Conservation (phyloP, 2,888 invertebrate genomes). For the Frankliniella intonsa region DNA sequence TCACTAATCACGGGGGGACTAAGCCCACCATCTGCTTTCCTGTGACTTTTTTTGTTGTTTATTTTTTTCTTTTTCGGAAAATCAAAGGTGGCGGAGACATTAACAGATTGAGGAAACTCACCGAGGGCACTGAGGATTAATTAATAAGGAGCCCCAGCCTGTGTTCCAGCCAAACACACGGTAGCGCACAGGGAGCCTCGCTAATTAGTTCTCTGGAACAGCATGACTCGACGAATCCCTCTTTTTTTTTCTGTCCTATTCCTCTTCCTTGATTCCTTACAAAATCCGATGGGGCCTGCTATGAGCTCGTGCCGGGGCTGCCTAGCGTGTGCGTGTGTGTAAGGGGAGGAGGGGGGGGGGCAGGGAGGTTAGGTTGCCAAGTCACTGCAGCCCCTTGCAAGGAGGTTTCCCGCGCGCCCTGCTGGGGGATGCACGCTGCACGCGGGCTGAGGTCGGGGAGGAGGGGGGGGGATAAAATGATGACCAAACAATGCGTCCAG, state of each 20-base stretch:
- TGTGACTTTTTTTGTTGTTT: too few relatives aligned
- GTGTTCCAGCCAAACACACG: neutral
- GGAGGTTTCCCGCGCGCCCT: neutral
- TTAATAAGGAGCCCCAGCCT: too few relatives aligned
- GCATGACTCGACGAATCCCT: neutral
- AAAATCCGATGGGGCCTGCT: neutral
- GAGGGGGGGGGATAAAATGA: neutral
- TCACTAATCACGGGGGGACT: too few relatives aligned
- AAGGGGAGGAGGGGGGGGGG: neutral
- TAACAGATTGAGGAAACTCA: too few relatives aligned
- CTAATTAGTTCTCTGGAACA: neutral
- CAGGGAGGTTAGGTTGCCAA: neutral
- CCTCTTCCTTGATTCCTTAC: neutral
- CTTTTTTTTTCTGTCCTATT: neutral
- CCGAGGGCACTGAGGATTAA: too few relatives aligned
- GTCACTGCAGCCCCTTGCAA: neutral
- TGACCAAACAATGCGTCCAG: slow-evolving; percentile 10
- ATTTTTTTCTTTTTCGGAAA: too few relatives aligned
- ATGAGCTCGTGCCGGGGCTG: neutral
- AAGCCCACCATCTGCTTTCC: too few relatives aligned
- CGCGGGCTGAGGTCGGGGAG: neutral
- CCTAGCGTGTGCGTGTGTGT: neutral
- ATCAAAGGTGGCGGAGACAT: too few relatives aligned
- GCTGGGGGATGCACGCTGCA: neutral
- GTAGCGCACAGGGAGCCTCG: neutral